phyloP scores from a whole-genome alignment of 2,888 invertebrate species.

The Spisula subtruncata region DNA sequence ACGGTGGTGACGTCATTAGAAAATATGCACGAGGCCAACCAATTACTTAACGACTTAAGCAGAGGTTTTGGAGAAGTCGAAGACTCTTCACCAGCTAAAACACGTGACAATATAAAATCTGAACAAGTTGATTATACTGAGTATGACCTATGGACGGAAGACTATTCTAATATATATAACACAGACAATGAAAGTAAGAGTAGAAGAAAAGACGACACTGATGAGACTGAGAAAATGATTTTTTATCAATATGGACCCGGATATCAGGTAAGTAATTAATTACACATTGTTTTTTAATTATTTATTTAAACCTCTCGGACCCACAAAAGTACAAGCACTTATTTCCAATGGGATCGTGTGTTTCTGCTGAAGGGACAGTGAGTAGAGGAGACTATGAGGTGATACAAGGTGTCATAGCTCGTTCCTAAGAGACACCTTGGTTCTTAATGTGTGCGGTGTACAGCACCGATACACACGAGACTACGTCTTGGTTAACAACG shows the following conservation, averaged over 20 bases:
- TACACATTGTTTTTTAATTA: too few species aligned
- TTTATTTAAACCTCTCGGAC: too few species aligned
- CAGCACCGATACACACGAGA: too few species aligned
- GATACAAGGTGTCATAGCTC: too few species aligned
- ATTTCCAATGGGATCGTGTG: too few species aligned
- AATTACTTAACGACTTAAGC: conserved; percentile 21
- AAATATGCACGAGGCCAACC: conserved; percentile 35
- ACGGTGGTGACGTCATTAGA: conserved; percentile 20
- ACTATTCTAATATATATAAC: conserved; percentile 1
- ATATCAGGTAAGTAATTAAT: conserved; percentile 4
- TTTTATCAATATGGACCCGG: conserved; percentile 2
- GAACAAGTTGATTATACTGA: background rate
- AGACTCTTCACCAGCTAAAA: conserved; percentile 24
- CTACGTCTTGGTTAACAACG: too few species aligned
- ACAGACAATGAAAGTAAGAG: background rate
- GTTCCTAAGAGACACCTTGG: too few species aligned
- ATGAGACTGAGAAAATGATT: background rate
- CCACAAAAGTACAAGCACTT: too few species aligned
- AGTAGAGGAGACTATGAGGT: too few species aligned
- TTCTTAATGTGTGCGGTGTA: too few species aligned
- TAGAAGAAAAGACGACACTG: background rate
- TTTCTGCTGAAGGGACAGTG: too few species aligned
- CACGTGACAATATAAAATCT: conserved; percentile 16
- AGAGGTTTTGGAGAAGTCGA: conserved; percentile 24
- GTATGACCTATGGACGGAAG: conserved; percentile 26